Base-by-base conservation (phyloP, 2,888 invertebrate species). In the Sepiola atlantica region DNA sequence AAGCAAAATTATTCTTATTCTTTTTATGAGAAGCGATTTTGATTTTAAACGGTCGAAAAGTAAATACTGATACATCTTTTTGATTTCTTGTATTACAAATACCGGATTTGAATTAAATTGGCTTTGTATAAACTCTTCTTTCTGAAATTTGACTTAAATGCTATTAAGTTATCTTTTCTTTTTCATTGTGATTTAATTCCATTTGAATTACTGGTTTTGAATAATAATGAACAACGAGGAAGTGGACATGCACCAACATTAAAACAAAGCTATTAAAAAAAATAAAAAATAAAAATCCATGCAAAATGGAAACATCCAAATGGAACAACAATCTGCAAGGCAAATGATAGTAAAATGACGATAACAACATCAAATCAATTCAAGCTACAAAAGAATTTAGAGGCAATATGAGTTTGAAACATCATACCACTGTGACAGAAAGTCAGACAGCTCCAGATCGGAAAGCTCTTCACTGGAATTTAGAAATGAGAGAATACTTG, bases 381-480 rank as follows among this genome's bases (percentile, higher is more conserved):
- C 93, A 90, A 55, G 55, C 35, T 90, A 94, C 35, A 54, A 90
- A 55, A 24, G 20, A 35, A 45, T 32, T 54, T n/a, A 28, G 92
- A 35, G 93, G 93, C 94, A 94, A 54, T 45, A 90, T 55, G 93
- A 92, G 90, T 35, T 77, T 24, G 93, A 93, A 94, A 93, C 35
- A 91, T 35, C 94, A 94, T 95, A 95, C 95, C 95, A 95, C 95
- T 95, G 94, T 61, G 95, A 94, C 94, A 95, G 94, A 94, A 95
- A 95, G 35, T 95, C 94, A 24, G 95, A 95, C 94, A 95, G 94
- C 94, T 95, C 95, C 57, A 95, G 94, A 94, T 95, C 95, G 55
- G 95, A 95, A 21, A 95, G 95, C 57, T 95, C 94, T 93, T 92
- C 92, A 92, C 92, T 92, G 92, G 92, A 92, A 92, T 55, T 92